These are phyloP conservation scores for Vespertilio murinus DNA, from an alignment of 2,797 vertebrate genomes.

Conservation along the genomic window DNA sequence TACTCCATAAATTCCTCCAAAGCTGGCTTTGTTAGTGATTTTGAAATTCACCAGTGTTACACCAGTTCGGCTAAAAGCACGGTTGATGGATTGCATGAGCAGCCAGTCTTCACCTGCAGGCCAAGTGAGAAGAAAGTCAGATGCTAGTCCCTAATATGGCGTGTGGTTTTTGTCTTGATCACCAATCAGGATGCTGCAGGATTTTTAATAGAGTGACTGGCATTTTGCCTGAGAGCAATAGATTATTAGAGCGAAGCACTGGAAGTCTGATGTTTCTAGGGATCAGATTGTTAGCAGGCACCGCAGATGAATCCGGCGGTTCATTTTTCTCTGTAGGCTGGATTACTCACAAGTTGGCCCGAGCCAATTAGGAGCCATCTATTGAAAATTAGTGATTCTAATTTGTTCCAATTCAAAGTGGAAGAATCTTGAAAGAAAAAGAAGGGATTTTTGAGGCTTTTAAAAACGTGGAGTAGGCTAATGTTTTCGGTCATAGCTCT, in stretches of 20 bases:
- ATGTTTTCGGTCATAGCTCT: conserved; percentile 65
- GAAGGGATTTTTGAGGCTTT: conserved; percentile 36
- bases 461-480: conserved; percentile 49
- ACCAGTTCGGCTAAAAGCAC: background rate
- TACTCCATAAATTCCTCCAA: background rate
- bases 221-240: conserved; percentile 49
- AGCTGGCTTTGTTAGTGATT: background rate
- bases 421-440: background rate
- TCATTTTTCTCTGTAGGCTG: conserved; percentile 55
- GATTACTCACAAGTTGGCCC: conserved; percentile 49
- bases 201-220: conserved; percentile 41
- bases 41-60: background rate
- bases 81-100: background rate
- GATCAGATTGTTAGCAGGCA: conserved; percentile 41
- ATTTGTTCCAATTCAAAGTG: background rate
- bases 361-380: conserved; percentile 20
- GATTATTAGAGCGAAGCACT: conserved; percentile 33
- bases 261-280: background rate
- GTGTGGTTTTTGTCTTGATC: conserved; percentile 27
- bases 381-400: conserved; percentile 23
- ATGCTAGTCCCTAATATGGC: background rate
- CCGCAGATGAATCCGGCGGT: background rate
- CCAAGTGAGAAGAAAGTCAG: background rate
- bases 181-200: background rate
- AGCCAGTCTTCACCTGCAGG: background rate